A percentile compares a stretch with the other conserved stretches of the same genome.
These are phyloP conservation scores for Okamejei kenojei DNA, from an alignment of 2,797 vertebrate genomes.

Conservation along the genomic window DNA sequence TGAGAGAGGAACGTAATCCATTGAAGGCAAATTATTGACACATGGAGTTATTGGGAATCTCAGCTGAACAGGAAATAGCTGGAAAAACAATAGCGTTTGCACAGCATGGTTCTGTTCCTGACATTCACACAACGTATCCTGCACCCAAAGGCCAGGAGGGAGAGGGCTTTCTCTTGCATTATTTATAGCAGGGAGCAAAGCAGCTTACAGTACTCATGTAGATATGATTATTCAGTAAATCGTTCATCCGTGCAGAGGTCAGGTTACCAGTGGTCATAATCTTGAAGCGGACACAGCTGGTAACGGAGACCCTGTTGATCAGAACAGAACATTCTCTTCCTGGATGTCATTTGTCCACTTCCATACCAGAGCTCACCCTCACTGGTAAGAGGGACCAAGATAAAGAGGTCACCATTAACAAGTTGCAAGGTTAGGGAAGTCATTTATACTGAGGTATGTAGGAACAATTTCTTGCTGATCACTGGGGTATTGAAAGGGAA, in stretches of 20 bases:
- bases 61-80: not conserved
- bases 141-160: not conserved
- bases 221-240: constrained; percentile 28
- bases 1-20: not conserved
- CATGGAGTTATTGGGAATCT: constrained; percentile 22
- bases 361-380: not conserved
- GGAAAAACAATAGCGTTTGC: not conserved
- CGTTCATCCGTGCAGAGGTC: not conserved
- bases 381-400: not conserved
- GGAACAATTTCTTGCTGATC: no score
- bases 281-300: not conserved
- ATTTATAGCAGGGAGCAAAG: constrained; percentile 32
- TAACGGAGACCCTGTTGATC: not conserved
- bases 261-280: constrained; percentile 17
- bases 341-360: not conserved
- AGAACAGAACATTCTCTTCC: not conserved
- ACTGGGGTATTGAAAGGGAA: no score
- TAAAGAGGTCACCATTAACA: not conserved
- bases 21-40: not conserved
- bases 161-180: not conserved
- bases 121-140: not conserved
- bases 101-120: not conserved
- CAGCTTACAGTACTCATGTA: constrained; percentile 5
- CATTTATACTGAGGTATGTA: no score
- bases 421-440: no score